Evolutionary conservation across 2,113 vertebrate genomes (phyloP).

Genomic region (Lepidothrix coronata): DNA sequence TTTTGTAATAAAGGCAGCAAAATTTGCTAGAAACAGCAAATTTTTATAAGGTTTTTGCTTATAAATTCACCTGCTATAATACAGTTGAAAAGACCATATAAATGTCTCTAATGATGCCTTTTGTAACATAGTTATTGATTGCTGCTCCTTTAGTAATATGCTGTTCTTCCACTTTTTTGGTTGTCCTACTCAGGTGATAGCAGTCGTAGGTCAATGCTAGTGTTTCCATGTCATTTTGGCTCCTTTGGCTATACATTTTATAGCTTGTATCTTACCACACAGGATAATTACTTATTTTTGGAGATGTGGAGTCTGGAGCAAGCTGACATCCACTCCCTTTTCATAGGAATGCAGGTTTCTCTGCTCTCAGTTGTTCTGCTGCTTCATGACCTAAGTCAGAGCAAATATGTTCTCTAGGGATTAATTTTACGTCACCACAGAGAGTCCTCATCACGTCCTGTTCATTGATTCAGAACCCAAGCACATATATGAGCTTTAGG

Average conservation of each 20-base stretch:
- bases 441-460: background rate
- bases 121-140: background rate
- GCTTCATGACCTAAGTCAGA: background rate
- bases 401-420: rapidly evolving
- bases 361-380: background rate
- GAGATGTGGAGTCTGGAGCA: background rate
- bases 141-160: background rate
- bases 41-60: background rate
- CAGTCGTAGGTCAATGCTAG: background rate
- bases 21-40: background rate
- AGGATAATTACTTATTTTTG: background rate
- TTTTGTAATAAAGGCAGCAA: background rate
- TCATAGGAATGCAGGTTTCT: background rate
- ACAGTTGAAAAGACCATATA: background rate
- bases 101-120: background rate
- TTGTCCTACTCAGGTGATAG: background rate
- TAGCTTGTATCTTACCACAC: background rate
- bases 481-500: background rate
- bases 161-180: background rate
- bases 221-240: background rate
- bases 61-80: background rate
- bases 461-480: background rate
- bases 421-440: background rate
- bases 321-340: background rate
- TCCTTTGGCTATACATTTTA: background rate